Evolutionary conservation across 2,888 invertebrate species (phyloP).

Genomic region (Entomobrya multifasciata): DNA sequence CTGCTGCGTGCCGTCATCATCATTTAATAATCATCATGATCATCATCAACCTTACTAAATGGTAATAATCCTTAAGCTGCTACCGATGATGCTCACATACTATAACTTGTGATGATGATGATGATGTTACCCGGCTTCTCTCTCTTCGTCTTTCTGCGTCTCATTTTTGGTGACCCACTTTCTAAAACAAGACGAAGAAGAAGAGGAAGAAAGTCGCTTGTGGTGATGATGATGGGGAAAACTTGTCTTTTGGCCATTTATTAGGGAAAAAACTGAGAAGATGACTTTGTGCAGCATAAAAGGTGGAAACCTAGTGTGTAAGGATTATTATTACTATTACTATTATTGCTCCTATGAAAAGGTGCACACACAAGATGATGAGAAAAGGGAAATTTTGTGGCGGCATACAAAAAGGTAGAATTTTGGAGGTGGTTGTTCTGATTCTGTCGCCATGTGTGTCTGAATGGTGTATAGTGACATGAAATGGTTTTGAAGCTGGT

Average conservation of each 20-base stretch:
- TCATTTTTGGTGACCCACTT: conserved; percentile 4
- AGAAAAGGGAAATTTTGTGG: conserved; percentile 21
- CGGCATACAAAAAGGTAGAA: neutral
- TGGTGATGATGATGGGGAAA: neutral
- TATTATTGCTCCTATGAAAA: neutral
- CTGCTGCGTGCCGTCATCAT: conserved; percentile 14
- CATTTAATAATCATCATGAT: conserved; percentile 3
- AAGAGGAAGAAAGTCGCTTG: neutral
- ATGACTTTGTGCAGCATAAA: neutral
- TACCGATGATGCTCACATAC: neutral
- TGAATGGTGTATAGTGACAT: neutral
- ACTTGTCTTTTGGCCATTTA: conserved; percentile 32
- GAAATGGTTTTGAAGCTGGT: neutral
- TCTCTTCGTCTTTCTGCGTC: neutral
- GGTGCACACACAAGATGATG: neutral
- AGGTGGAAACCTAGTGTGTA: neutral
- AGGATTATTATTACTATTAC: conserved; percentile 3
- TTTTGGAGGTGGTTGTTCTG: too few relatives aligned
- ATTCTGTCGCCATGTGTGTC: neutral
- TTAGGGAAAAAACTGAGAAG: neutral
- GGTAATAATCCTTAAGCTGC: conserved; percentile 13
- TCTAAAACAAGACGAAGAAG: neutral
- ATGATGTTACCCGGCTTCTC: neutral
- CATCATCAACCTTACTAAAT: conserved; percentile 10
- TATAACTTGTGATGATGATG: neutral